phyloP scores from a whole-genome alignment of 2,797 vertebrate genomes.

The Pipistrellus nathusii region DNA sequence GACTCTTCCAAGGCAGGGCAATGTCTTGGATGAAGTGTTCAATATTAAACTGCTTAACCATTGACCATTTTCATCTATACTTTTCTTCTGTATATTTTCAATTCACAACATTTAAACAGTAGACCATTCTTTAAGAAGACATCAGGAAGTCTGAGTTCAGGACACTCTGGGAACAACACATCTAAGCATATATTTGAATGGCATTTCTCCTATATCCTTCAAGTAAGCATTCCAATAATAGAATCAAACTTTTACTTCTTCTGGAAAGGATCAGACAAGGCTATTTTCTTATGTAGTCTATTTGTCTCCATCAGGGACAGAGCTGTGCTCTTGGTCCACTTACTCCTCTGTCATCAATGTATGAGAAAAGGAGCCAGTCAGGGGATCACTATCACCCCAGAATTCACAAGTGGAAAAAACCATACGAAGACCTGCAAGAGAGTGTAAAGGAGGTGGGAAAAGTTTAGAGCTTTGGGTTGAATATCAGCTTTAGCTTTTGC shows the following conservation, averaged over 20 bases:
- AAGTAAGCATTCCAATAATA: not conserved
- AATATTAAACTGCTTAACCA: not conserved
- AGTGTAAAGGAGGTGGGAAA: not conserved
- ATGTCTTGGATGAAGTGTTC: not conserved
- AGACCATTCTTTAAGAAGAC: not conserved
- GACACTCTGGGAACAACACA: not conserved
- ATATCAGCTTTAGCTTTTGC: not conserved
- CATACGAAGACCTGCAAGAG: not conserved
- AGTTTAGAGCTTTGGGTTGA: not conserved
- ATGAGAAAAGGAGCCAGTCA: not conserved
- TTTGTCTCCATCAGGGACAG: not conserved
- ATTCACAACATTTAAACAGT: not conserved
- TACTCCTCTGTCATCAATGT: fast-evolving
- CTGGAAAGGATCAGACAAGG: not conserved
- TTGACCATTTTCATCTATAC: not conserved
- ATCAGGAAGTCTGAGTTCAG: not conserved
- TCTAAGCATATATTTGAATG: conserved; percentile 22
- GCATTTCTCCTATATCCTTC: not conserved
- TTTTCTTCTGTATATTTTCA: not conserved
- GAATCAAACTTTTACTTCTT: not conserved
- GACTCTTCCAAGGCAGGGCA: not conserved
- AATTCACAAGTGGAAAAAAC: not conserved
- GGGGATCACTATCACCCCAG: not conserved
- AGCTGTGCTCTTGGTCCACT: not conserved
- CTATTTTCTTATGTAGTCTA: not conserved